Evolutionary conservation across 2,888 invertebrate species (phyloP).

Genomic region (Pharmacophagus antenor): DNA sequence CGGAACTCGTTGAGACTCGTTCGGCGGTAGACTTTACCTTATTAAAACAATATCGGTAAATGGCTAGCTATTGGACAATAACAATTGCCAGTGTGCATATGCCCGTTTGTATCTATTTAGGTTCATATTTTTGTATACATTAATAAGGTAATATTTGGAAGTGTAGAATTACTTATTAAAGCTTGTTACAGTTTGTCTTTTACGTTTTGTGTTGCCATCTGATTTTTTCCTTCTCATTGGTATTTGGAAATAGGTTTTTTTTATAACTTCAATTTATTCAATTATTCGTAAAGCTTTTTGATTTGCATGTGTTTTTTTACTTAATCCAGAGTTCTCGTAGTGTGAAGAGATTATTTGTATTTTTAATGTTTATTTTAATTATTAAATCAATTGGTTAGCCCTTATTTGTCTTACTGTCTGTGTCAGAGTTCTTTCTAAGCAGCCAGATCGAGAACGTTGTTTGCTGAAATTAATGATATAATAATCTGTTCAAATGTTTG

Average conservation of each 20-base stretch:
- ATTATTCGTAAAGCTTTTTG: not conserved
- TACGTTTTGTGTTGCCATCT: not conserved
- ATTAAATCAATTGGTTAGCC: not conserved
- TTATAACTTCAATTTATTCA: not conserved
- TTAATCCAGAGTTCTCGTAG: not conserved
- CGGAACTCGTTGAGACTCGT: constrained; percentile 6
- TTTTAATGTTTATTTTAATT: not conserved
- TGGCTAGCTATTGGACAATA: not conserved
- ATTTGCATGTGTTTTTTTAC: not conserved
- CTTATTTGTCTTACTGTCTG: not conserved
- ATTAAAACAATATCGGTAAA: constrained; percentile 6
- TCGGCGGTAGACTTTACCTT: not conserved
- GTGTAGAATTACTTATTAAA: not conserved
- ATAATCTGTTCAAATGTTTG: not conserved
- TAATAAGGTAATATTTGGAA: not conserved
- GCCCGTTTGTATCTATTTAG: not conserved
- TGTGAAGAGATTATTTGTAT: too few relatives aligned
- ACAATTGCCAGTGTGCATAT: not conserved
- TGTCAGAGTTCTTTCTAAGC: not conserved
- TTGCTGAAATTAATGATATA: not conserved
- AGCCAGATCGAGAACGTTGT: not conserved
- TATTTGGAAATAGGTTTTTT: not conserved
- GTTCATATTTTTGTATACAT: not conserved
- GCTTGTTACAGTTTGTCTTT: not conserved
- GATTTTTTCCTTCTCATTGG: not conserved